Evolutionary conservation across 1,140 invertebrate species (phyloP), one percentile per base, ranked within the genome.

Genomic region (Maniola jurtina): DNA sequence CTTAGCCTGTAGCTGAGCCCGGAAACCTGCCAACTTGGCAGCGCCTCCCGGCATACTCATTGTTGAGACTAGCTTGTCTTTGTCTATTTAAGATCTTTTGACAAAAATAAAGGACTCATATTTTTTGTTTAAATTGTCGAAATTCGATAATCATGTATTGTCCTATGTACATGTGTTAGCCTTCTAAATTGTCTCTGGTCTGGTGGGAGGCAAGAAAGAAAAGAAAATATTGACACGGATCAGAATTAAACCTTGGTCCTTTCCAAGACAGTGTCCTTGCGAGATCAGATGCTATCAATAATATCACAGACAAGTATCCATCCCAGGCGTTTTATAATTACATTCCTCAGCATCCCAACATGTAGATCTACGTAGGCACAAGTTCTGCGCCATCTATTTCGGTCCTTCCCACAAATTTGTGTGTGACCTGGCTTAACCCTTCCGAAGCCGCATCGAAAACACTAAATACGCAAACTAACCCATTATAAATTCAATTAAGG

Each of bases 401-500:
- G 47, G 14, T n/a, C 7, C 50, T 42, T 16, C 52, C 47, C 56
- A 66, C 48, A 55, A 55, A 35, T 60, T 66, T 60, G 64, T 60
- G 56, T 59, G 45, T 8, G 52, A 35, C 54, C 33, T 45, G 62
- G 14, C 55, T 59, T 47, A 64, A 59, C 64, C 64, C 64, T 60
- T 36, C 48, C 38, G 33, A 60, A 66, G 64, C 64, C 64, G 54
- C 64, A 66, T 45, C 57, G 57, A 66, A 60, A 66, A 66, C 64
- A 60, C 55, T 73, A 67, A 72, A 70, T 66, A 72, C 70, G 65
- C 70, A 79, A 86, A 86, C 80, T 82, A 85, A 84, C 75, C 83
- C 77, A 85, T 88, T 88, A 88, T 88, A 86, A 88, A 88, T 88
- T 88, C 83, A 88, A 88, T 88, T 86, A 88, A 77, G 75, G 66